A percentile compares a stretch with the other conserved stretches of the same genome.
These are phyloP conservation scores for Muscicapa adusta DNA, from an alignment of 2,113 vertebrate species.

Conservation along the genomic window DNA sequence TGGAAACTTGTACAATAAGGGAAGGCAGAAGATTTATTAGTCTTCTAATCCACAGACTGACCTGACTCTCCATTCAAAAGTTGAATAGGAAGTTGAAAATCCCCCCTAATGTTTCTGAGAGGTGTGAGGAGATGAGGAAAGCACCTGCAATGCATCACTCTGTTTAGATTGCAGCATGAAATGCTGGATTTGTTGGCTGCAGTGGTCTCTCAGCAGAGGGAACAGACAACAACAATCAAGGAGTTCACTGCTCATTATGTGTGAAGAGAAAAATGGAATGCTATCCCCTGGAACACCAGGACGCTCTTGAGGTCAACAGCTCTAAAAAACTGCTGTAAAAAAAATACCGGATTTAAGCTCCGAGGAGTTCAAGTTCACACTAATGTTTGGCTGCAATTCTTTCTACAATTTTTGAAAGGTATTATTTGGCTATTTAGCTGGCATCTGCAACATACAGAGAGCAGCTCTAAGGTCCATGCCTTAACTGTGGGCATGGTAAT, in stretches of 20 bases:
- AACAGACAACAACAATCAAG: constrained; percentile 73
- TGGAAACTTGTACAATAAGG: constrained; percentile 31
- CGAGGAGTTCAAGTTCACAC: neutral
- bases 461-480: neutral
- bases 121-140: constrained; percentile 74
- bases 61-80: constrained; percentile 75
- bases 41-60: constrained; percentile 75
- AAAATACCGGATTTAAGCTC: neutral
- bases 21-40: constrained; percentile 74
- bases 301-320: neutral
- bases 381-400: neutral
- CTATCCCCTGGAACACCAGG: neutral
- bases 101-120: constrained; percentile 78
- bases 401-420: neutral
- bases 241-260: constrained; percentile 57
- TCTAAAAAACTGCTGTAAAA: neutral
- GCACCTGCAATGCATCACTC: constrained; percentile 85
- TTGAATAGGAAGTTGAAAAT: constrained; percentile 81
- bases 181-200: constrained; percentile 72
- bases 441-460: neutral
- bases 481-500: neutral
- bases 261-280: constrained; percentile 50
- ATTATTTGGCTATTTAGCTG: neutral
- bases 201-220: constrained; percentile 62
- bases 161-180: constrained; percentile 78